These are phyloP conservation scores for Peromyscus melanophrys DNA, from an alignment of 2,797 vertebrate species.

Conservation along the genomic window DNA sequence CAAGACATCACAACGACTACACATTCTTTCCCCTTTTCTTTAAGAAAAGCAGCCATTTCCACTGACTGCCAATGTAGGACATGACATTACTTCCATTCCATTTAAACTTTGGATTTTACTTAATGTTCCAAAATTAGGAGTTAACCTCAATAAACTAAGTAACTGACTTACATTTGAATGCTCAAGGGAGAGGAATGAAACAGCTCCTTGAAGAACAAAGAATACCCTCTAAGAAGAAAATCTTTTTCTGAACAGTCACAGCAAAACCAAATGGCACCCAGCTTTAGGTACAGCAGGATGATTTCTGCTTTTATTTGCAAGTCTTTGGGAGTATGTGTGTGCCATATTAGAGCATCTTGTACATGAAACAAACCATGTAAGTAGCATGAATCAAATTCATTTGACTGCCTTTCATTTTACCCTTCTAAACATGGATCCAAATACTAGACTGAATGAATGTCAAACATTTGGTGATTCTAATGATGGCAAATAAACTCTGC, in stretches of 20 bases:
- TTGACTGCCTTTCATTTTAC: background rate
- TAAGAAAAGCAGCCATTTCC: background rate
- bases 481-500: background rate
- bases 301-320: background rate
- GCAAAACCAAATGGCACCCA: background rate
- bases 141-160: slow-evolving; percentile 22
- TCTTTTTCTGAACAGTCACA: background rate
- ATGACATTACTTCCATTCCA: background rate
- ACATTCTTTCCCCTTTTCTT: background rate
- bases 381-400: background rate
- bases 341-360: background rate
- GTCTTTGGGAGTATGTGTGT: background rate
- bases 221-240: background rate
- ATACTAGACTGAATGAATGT: background rate
- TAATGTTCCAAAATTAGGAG: slow-evolving; percentile 30
- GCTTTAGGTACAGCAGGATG: background rate
- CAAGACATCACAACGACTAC: background rate
- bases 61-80: background rate
- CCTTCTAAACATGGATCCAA: background rate
- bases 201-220: background rate
- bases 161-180: background rate
- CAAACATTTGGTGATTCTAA: background rate
- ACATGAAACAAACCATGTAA: background rate
- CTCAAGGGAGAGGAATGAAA: background rate
- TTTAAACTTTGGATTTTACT: background rate